Conservation (phyloP, 2,888 invertebrate genomes). For the Salticus scenicus region DNA sequence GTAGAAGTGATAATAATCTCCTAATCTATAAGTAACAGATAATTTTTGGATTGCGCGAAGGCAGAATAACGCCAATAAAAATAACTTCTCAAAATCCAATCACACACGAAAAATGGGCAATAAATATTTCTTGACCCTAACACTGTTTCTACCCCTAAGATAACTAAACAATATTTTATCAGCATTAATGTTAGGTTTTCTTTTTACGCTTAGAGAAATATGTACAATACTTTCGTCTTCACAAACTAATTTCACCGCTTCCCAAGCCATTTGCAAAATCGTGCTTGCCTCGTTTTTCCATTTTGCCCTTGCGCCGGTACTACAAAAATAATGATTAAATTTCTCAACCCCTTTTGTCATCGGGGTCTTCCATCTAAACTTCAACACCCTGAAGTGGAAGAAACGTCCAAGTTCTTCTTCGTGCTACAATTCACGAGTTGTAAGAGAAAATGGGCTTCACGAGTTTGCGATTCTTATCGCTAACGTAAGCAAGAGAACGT, state of each 20-base stretch:
- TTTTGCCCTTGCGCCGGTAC: slow-evolving; percentile 30
- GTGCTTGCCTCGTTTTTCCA: slow-evolving; percentile 56
- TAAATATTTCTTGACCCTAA: neutral
- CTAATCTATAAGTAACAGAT: neutral
- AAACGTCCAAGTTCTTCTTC: slow-evolving; percentile 26
- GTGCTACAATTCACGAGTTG: slow-evolving; percentile 66
- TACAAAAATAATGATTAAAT: slow-evolving; percentile 67
- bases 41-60: neutral
- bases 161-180: slow-evolving; percentile 61
- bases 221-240: slow-evolving; percentile 64
- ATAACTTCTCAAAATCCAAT: neutral
- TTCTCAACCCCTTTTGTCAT: slow-evolving; percentile 60
- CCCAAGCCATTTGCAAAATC: slow-evolving; percentile 44
- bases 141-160: neutral
- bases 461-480: slow-evolving; percentile 52
- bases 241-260: slow-evolving; percentile 48
- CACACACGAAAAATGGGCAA: neutral
- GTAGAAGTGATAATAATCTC: too few species aligned
- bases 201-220: too few species aligned
- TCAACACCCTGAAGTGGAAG: slow-evolving; percentile 43
- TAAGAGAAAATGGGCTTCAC: slow-evolving; percentile 51
- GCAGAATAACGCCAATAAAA: too few species aligned
- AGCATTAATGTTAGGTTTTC: neutral
- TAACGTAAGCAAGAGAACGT: slow-evolving; percentile 26
- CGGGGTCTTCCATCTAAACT: slow-evolving; percentile 51